Percentiles rank a stretch among this genome's conserved stretches.
Conservation (phyloP, 2,888 invertebrate species). For the Alsophila aescularia region DNA sequence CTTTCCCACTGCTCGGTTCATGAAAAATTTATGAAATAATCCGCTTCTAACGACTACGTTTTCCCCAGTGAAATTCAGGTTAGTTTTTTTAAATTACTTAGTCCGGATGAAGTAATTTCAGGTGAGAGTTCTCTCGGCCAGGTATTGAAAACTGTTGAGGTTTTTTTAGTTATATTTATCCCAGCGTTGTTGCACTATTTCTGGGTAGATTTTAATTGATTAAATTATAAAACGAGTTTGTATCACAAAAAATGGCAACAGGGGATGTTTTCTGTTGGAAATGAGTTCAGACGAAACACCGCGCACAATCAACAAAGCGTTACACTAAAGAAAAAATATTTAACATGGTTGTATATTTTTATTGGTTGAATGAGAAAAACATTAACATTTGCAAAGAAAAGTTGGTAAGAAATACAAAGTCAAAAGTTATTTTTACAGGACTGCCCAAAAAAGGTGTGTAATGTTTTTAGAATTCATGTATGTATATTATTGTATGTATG, state of each 20-base stretch:
- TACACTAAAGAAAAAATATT: too few relatives aligned
- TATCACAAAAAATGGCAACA: background rate
- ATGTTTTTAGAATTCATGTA: too few relatives aligned
- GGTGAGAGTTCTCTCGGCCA: constrained; percentile 24
- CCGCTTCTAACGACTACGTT: constrained; percentile 49
- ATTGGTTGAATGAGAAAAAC: too few relatives aligned
- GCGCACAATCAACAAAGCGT: too few relatives aligned
- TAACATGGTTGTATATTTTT: too few relatives aligned
- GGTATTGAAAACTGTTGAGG: constrained; percentile 30
- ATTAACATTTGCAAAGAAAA: too few relatives aligned
- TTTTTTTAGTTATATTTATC: constrained; percentile 19
- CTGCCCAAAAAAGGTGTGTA: too few relatives aligned
- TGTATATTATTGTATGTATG: too few relatives aligned
- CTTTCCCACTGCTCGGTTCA: constrained; percentile 18
- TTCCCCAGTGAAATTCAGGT: constrained; percentile 43
- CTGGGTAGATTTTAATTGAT: background rate
- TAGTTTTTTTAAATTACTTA: constrained; percentile 34
- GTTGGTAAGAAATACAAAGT: too few relatives aligned
- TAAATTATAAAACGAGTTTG: background rate
- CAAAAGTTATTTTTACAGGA: too few relatives aligned
- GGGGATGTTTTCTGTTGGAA: background rate
- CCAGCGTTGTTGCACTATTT: background rate
- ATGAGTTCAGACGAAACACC: too few relatives aligned
- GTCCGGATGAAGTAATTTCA: constrained; percentile 29
- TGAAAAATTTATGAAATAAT: constrained; percentile 54